Evolutionary conservation across 2,797 vertebrate genomes (phyloP), one percentile per base, ranked within the genome.

Genomic region (Scleropages formosus): DNA sequence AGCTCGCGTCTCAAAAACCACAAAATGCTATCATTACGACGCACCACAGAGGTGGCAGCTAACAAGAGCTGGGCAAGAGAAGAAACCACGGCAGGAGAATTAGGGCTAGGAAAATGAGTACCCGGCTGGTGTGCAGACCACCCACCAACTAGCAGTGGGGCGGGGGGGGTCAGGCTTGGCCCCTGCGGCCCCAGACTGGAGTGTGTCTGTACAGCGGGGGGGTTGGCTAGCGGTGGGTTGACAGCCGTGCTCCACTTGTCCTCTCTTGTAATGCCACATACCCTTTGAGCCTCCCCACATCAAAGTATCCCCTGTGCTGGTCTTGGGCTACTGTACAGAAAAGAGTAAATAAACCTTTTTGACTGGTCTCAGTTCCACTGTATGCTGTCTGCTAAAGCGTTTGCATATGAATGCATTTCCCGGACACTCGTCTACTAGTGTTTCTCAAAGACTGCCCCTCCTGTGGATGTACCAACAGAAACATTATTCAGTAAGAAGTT

Each of bases 21-120:
- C 73, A 84, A 82, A 80, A 78, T 86, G 88, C 84, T 81, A 84
- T 86, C 80, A 89, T 90, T 90, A 91, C 88, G 89, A 90, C 85
- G 87, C 86, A 89, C 86, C 82, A 82, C 84, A 85, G 87, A 83
- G 83, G 89, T 78, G 84, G 84, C 84, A 86, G 88, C 86, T 88
- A 88, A 89, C 87, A 73, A 88, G 84, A 84, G 85, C 75, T 51
- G 86, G 82, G 84, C 81, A 82, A 26, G 27, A 27, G n/a, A 83
- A 84, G 85, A 90, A 91, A 91, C 89, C 90, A 83, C 88, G 87
- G 87, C 87, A 81, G 89, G 90, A 49, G 72, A 89, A 91, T 90
- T 91, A 91, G 87, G 84, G 88, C 82, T 84, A 84, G 88, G 81
- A 84, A 90, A 89, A 87, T 83, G 80, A 84, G 79, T 26, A 77